Percentiles rank a stretch among this genome's conserved stretches.
Evolutionary conservation across 2,797 vertebrate species (phyloP).

Genomic region (Poecile montanus): DNA sequence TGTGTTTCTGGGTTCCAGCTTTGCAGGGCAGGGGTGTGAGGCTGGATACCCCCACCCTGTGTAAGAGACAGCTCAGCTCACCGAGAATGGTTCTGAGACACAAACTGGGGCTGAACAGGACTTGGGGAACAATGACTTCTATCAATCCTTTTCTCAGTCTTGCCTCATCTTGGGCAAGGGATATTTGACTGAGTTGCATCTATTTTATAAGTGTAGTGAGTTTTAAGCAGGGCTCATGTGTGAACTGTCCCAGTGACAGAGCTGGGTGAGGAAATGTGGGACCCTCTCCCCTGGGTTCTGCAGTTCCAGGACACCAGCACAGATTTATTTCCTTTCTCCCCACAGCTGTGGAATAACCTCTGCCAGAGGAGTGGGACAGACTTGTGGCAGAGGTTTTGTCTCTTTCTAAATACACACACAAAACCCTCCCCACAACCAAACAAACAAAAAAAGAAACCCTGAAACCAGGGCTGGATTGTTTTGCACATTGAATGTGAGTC

Average conservation of each 20-base stretch:
- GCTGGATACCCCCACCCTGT: fast-evolving
- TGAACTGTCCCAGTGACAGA: not conserved
- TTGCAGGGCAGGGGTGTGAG: not conserved
- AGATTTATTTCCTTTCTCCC: not conserved
- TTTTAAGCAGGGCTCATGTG: not conserved
- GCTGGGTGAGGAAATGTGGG: not conserved
- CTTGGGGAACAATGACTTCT: not conserved
- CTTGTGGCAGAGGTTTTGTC: not conserved
- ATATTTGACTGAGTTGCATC: not conserved
- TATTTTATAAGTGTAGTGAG: not conserved
- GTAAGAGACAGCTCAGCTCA: not conserved
- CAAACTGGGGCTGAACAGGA: not conserved
- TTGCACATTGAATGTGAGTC: not conserved
- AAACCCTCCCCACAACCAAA: fast-evolving
- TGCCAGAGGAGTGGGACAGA: not conserved
- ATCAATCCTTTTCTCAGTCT: not conserved
- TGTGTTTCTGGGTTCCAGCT: not conserved
- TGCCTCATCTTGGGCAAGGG: not conserved
- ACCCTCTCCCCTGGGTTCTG: not conserved
- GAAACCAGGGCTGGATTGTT: not conserved
- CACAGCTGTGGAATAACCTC: not conserved
- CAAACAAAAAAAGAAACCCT: not conserved
- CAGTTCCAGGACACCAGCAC: too few relatives aligned
- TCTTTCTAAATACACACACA: not conserved
- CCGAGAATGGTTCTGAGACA: not conserved